Evolutionary conservation across 2,888 invertebrate genomes (phyloP), one percentile per base, ranked within the genome.

Genomic region (Yponomeuta evonymella): DNA sequence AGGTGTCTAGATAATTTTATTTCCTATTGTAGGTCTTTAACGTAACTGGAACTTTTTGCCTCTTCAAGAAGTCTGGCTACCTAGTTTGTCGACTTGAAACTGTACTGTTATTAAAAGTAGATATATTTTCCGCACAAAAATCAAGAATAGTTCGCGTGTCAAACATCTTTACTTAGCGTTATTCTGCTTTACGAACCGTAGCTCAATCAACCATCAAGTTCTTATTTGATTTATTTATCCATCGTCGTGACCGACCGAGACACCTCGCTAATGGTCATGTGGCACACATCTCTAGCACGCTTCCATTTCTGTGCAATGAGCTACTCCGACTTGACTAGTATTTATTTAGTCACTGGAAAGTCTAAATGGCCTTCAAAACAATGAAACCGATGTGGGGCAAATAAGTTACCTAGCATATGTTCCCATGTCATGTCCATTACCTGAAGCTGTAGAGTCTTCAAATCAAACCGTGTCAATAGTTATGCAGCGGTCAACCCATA

Each of bases 271-370:
- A 85, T 85, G 83, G 82, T 81, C 81, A 83, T 80, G 78, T 83
- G 83, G 82, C 85, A 84, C 79, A 83, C 79, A 81, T 84, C 77
- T 79, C 75, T 80, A 79, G 75, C 80, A 80, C 80, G 81, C 80
- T 79, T 80, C 64, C 70, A 70, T 70, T 69, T 70, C 70, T 70
- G 65, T 58, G 30, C 33, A 48, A 74, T 73, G 74, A 70, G 72
- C 74, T 73, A 75, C 71, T 72, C 72, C 70, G 69, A 70, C 71
- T 73, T 70, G 43, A 58, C 12, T 58, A 58, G 51, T 58, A 58
- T 58, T 58, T 58, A 58, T 58, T 58, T 58, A 58, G 15, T 58
- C 51, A 58, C 15, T 58, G 15, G 51, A 58, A 58, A 58, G 51
- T 58, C 15, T 58, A 58, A 58, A 58, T 58, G 51, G 51, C 51